phyloP scores from a whole-genome alignment of 2,888 invertebrate species.

The Mythimna albipuncta region DNA sequence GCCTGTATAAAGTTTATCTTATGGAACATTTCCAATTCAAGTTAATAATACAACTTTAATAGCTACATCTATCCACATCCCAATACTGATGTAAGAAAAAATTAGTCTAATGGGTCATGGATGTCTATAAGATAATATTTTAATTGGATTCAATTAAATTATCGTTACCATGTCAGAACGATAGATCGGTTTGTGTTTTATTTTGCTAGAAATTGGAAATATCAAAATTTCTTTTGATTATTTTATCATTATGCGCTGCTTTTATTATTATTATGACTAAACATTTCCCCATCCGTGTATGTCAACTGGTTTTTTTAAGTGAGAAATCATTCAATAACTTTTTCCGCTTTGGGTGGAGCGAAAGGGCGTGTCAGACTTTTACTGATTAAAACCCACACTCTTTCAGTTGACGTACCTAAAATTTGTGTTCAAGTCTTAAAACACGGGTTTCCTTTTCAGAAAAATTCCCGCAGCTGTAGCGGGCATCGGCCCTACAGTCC shows the following conservation, averaged over 20 bases:
- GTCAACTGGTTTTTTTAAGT: not conserved
- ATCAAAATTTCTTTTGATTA: slow-evolving; percentile 14
- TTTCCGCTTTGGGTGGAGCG: no score
- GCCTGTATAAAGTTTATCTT: not conserved
- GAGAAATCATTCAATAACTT: no score
- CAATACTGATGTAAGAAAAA: slow-evolving; percentile 48
- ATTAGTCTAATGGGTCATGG: slow-evolving; percentile 59
- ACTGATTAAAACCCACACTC: no score
- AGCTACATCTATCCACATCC: slow-evolving; percentile 12
- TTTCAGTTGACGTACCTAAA: no score
- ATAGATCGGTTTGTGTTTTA: slow-evolving; percentile 11
- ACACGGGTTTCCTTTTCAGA: no score
- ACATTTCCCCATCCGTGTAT: not conserved
- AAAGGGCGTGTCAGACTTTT: no score
- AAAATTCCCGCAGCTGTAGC: no score
- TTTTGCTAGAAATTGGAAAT: slow-evolving; percentile 15
- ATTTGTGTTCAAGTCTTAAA: no score
- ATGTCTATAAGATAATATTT: slow-evolving; percentile 44
- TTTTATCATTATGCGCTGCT: not conserved
- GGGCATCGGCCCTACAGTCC: no score
- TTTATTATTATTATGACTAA: not conserved
- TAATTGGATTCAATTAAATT: slow-evolving; percentile 57
- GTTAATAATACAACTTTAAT: not conserved
- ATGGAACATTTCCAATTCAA: slow-evolving; percentile 15
- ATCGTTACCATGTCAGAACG: slow-evolving; percentile 41